Evolutionary conservation across 2,888 invertebrate genomes (phyloP).

Genomic region (Metacarcinus magister): DNA sequence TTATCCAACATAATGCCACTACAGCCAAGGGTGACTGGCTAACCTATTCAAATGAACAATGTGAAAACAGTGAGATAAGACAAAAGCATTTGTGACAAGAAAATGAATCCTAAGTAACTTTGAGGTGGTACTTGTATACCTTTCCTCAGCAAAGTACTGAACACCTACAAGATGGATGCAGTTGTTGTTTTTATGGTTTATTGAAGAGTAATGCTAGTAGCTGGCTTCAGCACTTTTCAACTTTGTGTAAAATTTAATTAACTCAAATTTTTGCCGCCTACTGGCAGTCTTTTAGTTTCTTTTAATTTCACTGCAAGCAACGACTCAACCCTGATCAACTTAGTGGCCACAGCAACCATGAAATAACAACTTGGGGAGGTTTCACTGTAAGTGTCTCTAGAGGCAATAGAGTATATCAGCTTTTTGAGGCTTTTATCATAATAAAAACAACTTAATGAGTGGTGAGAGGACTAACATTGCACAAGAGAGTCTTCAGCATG

Average conservation of each 20-base stretch:
- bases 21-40: too few relatives aligned
- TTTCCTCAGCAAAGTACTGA: too few relatives aligned
- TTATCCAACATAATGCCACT: too few relatives aligned
- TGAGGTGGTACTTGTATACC: too few relatives aligned
- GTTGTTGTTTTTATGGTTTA: not conserved
- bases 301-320: not conserved
- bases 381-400: not conserved
- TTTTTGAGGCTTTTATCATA: conserved; percentile 18
- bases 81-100: too few relatives aligned
- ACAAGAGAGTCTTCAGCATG: conserved; percentile 82
- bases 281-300: too few relatives aligned
- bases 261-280: not conserved
- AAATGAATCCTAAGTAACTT: too few relatives aligned
- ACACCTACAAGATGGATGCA: too few relatives aligned
- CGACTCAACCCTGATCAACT: not conserved
- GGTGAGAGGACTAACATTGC: conserved; percentile 74
- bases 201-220: not conserved
- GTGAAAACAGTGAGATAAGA: too few relatives aligned
- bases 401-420: not conserved
- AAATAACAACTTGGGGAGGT: not conserved
- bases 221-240: not conserved
- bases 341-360: not conserved
- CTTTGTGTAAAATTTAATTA: not conserved
- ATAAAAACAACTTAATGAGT: not conserved
- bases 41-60: too few relatives aligned